These are phyloP conservation scores for Cyrtodaria siliqua DNA, from an alignment of 2,888 invertebrate species.

Conservation along the genomic window DNA sequence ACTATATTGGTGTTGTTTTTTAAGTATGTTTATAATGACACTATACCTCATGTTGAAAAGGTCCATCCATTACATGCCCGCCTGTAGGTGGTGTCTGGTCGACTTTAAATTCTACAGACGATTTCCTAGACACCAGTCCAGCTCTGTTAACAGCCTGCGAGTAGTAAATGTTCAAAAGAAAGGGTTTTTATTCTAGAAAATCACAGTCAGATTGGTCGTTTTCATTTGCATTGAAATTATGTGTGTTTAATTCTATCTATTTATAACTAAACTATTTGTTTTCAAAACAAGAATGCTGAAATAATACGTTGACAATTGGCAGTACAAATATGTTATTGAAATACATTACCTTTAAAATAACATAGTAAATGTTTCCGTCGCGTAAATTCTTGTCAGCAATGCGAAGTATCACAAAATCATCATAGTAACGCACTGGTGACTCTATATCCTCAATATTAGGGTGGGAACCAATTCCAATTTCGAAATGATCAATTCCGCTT, in stretches of 20 bases:
- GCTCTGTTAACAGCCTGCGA: slow-evolving; percentile 29
- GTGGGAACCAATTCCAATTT: slow-evolving; percentile 1
- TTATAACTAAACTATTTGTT: no score
- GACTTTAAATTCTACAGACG: background rate
- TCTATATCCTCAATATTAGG: background rate
- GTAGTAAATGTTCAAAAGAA: background rate
- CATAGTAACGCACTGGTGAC: background rate
- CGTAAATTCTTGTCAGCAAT: background rate
- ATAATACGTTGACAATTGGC: no score
- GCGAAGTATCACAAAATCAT: background rate
- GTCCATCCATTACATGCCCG: slow-evolving; percentile 21
- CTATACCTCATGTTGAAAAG: background rate
- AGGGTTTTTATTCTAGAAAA: no score
- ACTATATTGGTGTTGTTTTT: no score
- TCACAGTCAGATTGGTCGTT: no score
- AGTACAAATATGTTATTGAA: no score
- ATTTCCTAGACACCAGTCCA: slow-evolving; percentile 1
- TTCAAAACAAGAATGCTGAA: no score
- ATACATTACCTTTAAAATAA: slow-evolving; percentile 5
- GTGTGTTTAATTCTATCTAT: no score
- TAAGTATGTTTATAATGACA: no score
- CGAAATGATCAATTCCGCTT: slow-evolving; percentile 12
- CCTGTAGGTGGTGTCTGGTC: slow-evolving; percentile 14
- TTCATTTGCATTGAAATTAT: no score
- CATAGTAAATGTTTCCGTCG: slow-evolving; percentile 9